Percentiles rank a stretch among this genome's conserved stretches.
Conservation (phyloP, 2,113 vertebrate genomes). For the Orycteropus afer region DNA sequence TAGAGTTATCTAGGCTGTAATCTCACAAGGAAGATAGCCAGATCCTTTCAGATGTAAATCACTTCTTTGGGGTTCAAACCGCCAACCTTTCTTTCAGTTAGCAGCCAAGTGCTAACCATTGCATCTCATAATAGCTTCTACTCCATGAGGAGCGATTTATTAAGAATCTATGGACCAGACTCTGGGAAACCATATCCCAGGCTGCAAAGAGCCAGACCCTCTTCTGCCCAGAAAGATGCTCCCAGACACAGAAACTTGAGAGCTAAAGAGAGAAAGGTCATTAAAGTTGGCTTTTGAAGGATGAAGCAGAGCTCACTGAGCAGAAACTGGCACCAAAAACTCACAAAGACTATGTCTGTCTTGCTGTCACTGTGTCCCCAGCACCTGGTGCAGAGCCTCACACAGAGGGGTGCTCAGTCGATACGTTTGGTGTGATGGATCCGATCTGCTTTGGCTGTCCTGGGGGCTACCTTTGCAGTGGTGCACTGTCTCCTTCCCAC, state of each 20-base stretch:
- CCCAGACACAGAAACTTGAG: background rate
- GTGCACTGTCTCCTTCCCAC: background rate
- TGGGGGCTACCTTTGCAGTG: background rate
- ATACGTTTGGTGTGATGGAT: no score
- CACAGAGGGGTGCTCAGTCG: accelerated
- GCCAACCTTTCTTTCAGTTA: background rate
- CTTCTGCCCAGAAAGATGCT: background rate
- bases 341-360: background rate
- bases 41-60: no score
- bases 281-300: background rate
- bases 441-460: background rate
- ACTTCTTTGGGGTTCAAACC: background rate
- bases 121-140: background rate
- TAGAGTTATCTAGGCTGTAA: background rate
- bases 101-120: background rate
- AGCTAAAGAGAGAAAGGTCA: background rate
- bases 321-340: background rate
- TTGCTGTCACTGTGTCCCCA: background rate
- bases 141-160: background rate
- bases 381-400: background rate
- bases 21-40: no score
- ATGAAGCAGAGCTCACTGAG: background rate
- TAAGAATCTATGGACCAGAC: background rate
- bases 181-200: background rate
- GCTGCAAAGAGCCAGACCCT: background rate